These are phyloP conservation scores for Micromys minutus DNA, from an alignment of 2,113 vertebrate genomes.

Conservation along the genomic window DNA sequence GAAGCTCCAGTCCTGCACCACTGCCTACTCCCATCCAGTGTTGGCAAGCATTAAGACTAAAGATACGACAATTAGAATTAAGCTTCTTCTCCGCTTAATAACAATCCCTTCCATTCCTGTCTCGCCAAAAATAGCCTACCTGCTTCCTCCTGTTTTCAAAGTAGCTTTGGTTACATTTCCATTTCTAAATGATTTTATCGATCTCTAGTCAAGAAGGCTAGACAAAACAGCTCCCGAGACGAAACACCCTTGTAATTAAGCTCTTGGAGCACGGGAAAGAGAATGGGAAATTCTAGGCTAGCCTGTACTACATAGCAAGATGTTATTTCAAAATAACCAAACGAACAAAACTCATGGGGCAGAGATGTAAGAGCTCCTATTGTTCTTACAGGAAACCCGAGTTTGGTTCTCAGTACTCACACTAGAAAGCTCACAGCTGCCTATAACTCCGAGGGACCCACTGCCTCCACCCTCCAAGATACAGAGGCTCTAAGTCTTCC, in stretches of 20 bases:
- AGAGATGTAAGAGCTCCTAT: not conserved
- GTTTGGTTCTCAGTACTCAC: not conserved
- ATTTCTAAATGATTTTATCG: not conserved
- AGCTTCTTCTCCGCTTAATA: slow-evolving; percentile 3
- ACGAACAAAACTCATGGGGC: not conserved
- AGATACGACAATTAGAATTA: slow-evolving; percentile 29
- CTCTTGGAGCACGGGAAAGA: not conserved
- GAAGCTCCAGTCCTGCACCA: not conserved
- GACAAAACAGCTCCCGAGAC: not conserved
- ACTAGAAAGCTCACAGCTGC: not conserved
- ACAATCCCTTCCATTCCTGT: slow-evolving; percentile 8
- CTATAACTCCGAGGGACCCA: not conserved
- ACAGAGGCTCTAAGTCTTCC: not conserved
- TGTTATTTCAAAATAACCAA: not conserved
- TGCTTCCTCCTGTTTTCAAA: slow-evolving; percentile 15
- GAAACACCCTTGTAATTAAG: not conserved
- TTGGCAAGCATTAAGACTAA: slow-evolving; percentile 2
- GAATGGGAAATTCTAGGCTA: not conserved
- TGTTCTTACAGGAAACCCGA: not conserved
- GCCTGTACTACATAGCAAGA: not conserved
- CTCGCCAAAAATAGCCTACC: slow-evolving; percentile 32
- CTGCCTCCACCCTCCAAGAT: not conserved
- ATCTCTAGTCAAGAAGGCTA: not conserved
- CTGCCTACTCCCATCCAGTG: not conserved
- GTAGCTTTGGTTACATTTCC: not conserved